These are phyloP conservation scores for Dendropsophus ebraccatus DNA, from an alignment of 2,113 vertebrate species.

Conservation along the genomic window DNA sequence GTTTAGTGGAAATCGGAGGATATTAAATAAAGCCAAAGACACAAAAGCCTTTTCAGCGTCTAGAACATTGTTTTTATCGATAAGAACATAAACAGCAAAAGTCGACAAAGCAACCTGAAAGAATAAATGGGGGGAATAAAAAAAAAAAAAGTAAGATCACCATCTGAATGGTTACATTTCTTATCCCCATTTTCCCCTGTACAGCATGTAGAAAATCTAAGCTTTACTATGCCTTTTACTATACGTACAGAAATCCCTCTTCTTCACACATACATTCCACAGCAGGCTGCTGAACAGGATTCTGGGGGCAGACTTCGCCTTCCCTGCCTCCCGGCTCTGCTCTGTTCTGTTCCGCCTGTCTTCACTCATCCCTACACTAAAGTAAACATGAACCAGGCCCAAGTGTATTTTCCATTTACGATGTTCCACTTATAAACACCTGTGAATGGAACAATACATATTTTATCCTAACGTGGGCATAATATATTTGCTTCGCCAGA, in stretches of 20 bases:
- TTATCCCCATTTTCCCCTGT: background rate
- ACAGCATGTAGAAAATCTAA: background rate
- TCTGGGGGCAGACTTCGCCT: background rate
- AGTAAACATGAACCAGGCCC: conserved; percentile 46
- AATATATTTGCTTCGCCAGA: conserved; percentile 53
- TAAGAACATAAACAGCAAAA: conserved; percentile 82
- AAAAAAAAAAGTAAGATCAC: too few relatives aligned
- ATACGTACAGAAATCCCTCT: background rate
- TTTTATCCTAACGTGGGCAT: conserved; percentile 78
- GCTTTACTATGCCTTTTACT: background rate
- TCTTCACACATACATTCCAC: background rate
- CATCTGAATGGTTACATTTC: too few relatives aligned
- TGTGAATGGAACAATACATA: conserved; percentile 67
- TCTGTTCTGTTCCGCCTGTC: conserved; percentile 37
- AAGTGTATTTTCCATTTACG: conserved; percentile 47
- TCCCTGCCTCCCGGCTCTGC: background rate
- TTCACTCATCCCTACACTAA: conserved; percentile 46
- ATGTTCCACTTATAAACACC: conserved; percentile 54
- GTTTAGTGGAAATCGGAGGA: conserved; percentile 91
- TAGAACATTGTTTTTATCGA: conserved; percentile 76
- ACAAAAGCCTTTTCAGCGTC: conserved; percentile 94
- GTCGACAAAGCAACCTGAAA: conserved; percentile 81
- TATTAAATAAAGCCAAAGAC: conserved; percentile 92
- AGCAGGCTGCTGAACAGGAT: background rate
- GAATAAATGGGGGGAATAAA: background rate